These are phyloP conservation scores for Sialis lutaria DNA, from an alignment of 2,888 invertebrate species.

Conservation along the genomic window DNA sequence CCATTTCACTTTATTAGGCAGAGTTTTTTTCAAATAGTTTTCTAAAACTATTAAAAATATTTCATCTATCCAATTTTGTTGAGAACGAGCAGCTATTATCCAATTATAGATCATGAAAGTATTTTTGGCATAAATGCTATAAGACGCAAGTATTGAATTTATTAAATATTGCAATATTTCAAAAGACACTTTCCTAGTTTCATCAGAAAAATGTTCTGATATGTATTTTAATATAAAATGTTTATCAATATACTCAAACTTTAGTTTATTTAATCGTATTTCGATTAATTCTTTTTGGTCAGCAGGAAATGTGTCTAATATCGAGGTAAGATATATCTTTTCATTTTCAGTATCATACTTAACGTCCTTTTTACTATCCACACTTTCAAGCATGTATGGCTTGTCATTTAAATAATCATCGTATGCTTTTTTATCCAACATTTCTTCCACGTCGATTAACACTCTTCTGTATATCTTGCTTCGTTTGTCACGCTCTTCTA, in stretches of 20 bases:
- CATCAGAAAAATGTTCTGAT: neutral
- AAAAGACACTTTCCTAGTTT: conserved; percentile 6
- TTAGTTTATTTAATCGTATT: conserved; percentile 5
- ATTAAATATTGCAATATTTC: conserved; percentile 9
- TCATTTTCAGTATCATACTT: conserved; percentile 6
- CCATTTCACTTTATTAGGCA: conserved; percentile 10
- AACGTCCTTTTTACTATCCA: neutral
- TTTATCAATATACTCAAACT: conserved; percentile 6
- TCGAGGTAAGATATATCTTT: conserved; percentile 4
- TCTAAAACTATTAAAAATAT: conserved; percentile 12
- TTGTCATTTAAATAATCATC: neutral
- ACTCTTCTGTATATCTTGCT: conserved; percentile 1
- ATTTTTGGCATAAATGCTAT: conserved; percentile 6
- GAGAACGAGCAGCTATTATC: conserved; percentile 12
- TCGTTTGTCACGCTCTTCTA: conserved; percentile 6
- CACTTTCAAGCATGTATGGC: neutral
- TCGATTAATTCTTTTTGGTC: conserved; percentile 6
- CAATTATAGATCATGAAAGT: conserved; percentile 9
- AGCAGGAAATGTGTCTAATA: conserved; percentile 6
- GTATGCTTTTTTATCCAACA: neutral
- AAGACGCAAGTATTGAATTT: conserved; percentile 5
- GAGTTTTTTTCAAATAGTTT: conserved; percentile 9
- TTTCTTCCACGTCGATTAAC: neutral
- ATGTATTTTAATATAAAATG: conserved; percentile 7
- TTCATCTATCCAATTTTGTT: conserved; percentile 12